Base-by-base conservation (phyloP, 2,797 vertebrate genomes). In the Thunnus albacares region DNA sequence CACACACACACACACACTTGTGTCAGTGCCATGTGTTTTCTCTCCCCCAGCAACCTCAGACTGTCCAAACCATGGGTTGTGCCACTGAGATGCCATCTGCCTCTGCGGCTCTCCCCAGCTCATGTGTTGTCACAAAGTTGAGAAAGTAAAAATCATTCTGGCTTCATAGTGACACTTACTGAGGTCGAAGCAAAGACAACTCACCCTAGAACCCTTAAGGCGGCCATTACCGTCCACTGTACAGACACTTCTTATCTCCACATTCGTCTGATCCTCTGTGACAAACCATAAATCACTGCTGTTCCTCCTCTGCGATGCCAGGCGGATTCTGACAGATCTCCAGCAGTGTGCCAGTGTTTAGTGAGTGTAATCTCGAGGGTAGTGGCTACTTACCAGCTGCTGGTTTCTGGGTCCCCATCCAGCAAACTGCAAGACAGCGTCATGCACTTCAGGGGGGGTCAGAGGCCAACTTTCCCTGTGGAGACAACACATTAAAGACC, bases 371-470 rank as follows among this genome's bases (percentile, higher is more conserved):
- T 77, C 72, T 78, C 51, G 5, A 70, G 67, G 51, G 71, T 63
- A 13, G 3, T 45, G 69, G 63, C 73, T 63, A 85, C 97, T 98
- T 96, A 99, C 98, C 97, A 99, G 95, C 93, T 99, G 98, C 88
- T 99, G 97, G 79, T 96, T 97, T 80, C 95, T 97, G 0, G 97
- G 97, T 70, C 98, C 98, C 98, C 98, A 99, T 86, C 97, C 98
- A 20, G 98, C 98, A 43, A 97, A 99, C 90, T 98, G 98, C 85
- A 99, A 96, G 58, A 95, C 95, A 13, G 96, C 96, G 26, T 96
- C 96, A 82, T 94, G 96, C 90, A 98, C 98, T 89, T 99, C 98
- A 1, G 97, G 97, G 24, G 98, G 97, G 73, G 96, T 97, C 87
- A 99, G 91, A 78, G 94, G 95, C 91, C 96, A 97, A 12, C 96